Conservation (phyloP, 1,140 invertebrate species). For the Harpegnathos saltator region DNA sequence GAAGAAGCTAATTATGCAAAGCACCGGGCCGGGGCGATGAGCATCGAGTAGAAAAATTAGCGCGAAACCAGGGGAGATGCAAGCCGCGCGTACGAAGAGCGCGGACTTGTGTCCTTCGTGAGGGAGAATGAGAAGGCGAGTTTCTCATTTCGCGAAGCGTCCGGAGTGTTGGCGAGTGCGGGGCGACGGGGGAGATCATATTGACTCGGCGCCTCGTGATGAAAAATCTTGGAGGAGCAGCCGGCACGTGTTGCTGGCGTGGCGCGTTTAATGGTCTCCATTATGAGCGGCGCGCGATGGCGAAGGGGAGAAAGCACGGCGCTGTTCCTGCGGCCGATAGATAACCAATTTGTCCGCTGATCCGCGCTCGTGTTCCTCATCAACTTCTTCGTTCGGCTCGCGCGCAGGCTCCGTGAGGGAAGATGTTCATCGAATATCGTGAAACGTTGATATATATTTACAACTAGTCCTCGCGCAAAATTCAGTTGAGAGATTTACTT, state of each 20-base stretch:
- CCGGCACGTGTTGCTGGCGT: constrained; percentile 76
- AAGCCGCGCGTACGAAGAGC: background rate
- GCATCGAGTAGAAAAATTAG: constrained; percentile 24
- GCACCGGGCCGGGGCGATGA: background rate
- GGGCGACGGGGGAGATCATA: background rate
- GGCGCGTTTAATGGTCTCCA: constrained; percentile 79
- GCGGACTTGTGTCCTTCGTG: background rate
- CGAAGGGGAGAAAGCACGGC: constrained; percentile 26
- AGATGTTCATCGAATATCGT: constrained; percentile 7
- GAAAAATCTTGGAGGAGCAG: constrained; percentile 78
- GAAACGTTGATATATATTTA: no score
- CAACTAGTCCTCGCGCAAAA: background rate
- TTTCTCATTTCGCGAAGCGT: constrained; percentile 1
- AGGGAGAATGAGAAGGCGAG: background rate
- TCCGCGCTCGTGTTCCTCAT: constrained; percentile 63
- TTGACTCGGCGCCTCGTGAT: constrained; percentile 50
- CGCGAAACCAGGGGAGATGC: constrained; percentile 5
- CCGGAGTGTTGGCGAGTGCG: background rate
- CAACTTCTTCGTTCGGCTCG: constrained; percentile 40
- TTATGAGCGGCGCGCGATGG: constrained; percentile 70
- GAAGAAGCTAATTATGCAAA: constrained; percentile 50
- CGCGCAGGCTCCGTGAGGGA: background rate
- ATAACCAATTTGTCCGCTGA: constrained; percentile 81
- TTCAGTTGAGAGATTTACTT: background rate
- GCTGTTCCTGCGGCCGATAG: constrained; percentile 74